Base-by-base conservation (phyloP, 1,140 invertebrate species). In the Littorina saxatilis region DNA sequence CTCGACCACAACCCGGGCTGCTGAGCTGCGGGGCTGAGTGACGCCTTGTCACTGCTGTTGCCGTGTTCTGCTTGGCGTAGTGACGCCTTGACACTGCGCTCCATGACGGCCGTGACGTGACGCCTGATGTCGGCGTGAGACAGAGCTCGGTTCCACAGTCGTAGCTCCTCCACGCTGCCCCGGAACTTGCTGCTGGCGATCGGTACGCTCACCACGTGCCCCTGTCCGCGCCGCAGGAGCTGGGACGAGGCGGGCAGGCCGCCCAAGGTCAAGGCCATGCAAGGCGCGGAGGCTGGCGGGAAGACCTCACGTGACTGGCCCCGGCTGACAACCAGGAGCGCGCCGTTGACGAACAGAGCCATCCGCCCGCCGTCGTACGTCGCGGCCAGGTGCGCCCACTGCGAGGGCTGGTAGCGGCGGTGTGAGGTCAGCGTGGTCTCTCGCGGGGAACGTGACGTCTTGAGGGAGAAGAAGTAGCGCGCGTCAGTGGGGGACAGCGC, bases 271-370 rank as follows among this genome's bases (percentile, higher is more conserved):
- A 89, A 47, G 35, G 79, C 81, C 79, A 81, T 86, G 76, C 87
- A 89, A 3, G 39, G 32, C 15, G 43, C 27, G 40, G 72, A 40
- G 2, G 72, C 9, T n/a, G 39, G 9, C 3, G 76, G 55, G 73
- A 87, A 88, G 1, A 89, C 66, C 27, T 83, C 76, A 9, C 86
- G 82, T 23, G 52, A 78, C 50, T 89, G 87, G 2, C 82, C n/a
- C 2, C 78, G 68, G 37, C 79, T 52, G 0, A 83, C 82, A 15
- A 80, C 72, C 3, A 89, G 82, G 68, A 84, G 68, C 15, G 84
- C 84, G 1, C 82, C 79, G 70, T 88, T 83, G 37, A 86, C 76
- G 47, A 79, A 88, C 27, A 89, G 43, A 61, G 76, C 79, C 63
- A 89, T 79, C 61, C 81, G 70, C 23, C 47, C 13, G 11, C 77